These are phyloP conservation scores for Bombus confusus DNA, from an alignment of 1,140 invertebrate genomes.

Conservation along the genomic window DNA sequence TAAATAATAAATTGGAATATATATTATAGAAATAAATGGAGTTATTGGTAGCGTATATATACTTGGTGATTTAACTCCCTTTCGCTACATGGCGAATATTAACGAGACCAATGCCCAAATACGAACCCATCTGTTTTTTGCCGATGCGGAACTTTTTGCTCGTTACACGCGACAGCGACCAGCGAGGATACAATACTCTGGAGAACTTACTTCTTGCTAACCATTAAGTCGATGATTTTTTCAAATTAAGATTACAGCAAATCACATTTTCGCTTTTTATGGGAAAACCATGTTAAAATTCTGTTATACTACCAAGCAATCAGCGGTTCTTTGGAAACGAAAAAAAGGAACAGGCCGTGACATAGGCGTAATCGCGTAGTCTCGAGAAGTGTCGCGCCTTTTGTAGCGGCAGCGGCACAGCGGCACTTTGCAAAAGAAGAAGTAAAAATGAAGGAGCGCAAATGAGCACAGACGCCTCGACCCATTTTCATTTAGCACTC, in stretches of 20 bases:
- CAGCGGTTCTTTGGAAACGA: too few relatives aligned
- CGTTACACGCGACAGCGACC: slow-evolving; percentile 20
- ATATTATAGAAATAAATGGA: too few relatives aligned
- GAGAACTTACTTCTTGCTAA: slow-evolving; percentile 14
- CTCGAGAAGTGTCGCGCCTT: slow-evolving; percentile 20
- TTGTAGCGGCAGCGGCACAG: slow-evolving; percentile 1
- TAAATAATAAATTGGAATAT: too few relatives aligned
- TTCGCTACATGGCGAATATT: slow-evolving; percentile 54
- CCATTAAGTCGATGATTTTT: background rate
- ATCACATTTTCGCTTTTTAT: too few relatives aligned
- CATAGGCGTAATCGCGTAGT: background rate
- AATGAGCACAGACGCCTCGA: slow-evolving; percentile 74
- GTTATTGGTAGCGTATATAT: background rate
- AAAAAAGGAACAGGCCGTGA: background rate
- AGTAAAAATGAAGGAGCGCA: slow-evolving; percentile 60
- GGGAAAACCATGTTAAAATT: too few relatives aligned
- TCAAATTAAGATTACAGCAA: too few relatives aligned
- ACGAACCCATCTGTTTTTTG: slow-evolving; percentile 43
- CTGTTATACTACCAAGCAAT: too few relatives aligned
- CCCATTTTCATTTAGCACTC: slow-evolving; percentile 73
- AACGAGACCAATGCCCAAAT: slow-evolving; percentile 58
- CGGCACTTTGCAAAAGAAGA: slow-evolving; percentile 44
- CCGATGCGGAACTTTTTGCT: slow-evolving; percentile 40
- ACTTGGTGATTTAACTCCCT: background rate
- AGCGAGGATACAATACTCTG: slow-evolving; percentile 1